Evolutionary conservation across 2,113 vertebrate genomes (phyloP).

Genomic region (Ptilorrhoa leucosticta): DNA sequence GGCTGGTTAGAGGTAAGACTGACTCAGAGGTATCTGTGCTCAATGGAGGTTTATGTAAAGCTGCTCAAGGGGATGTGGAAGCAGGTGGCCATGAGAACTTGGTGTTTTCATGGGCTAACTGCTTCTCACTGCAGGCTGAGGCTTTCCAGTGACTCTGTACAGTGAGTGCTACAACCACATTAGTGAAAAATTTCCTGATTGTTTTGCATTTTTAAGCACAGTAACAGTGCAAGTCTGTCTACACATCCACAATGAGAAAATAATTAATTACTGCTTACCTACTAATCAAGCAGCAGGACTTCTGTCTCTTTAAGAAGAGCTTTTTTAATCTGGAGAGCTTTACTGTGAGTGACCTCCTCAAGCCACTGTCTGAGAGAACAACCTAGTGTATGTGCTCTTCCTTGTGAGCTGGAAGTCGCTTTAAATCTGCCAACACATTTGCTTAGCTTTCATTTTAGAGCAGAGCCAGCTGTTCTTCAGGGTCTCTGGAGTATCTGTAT

Average conservation of each 20-base stretch:
- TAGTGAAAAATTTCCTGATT: not conserved
- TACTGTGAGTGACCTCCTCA: not conserved
- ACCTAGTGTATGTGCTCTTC: not conserved
- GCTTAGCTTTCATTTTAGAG: slow-evolving; percentile 8
- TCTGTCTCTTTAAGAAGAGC: not conserved
- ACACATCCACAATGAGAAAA: not conserved
- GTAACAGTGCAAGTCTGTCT: not conserved
- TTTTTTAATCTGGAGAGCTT: not conserved
- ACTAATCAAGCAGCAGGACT: not conserved
- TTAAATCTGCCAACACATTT: slow-evolving; percentile 31
- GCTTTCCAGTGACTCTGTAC: not conserved
- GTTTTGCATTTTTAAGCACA: not conserved
- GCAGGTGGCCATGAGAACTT: not conserved
- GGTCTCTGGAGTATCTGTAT: not conserved
- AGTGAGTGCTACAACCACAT: not conserved
- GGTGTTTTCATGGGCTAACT: not conserved
- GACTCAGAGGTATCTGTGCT: not conserved
- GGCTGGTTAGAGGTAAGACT: not conserved
- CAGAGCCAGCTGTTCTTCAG: slow-evolving; percentile 1
- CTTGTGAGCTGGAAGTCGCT: not conserved
- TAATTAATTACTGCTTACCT: not conserved
- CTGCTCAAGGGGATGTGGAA: not conserved
- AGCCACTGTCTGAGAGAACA: not conserved
- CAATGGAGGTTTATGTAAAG: not conserved
- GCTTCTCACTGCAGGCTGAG: not conserved